Conservation (phyloP, 2,888 invertebrate species). For the Drosophila mimica region DNA sequence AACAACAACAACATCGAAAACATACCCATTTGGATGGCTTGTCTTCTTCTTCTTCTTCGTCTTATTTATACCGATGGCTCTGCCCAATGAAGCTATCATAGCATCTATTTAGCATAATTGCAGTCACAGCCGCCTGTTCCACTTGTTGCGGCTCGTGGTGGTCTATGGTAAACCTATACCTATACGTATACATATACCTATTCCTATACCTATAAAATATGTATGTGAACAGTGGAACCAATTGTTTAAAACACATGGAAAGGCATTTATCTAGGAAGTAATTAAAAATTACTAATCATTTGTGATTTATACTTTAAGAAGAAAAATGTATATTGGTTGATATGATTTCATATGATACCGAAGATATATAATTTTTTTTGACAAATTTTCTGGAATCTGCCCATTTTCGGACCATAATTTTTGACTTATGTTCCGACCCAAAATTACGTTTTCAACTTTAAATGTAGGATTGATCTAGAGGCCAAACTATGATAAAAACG, state of each 20-base stretch:
- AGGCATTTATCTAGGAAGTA: no score
- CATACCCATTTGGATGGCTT: constrained; percentile 58
- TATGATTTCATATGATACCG: no score
- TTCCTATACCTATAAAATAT: not conserved
- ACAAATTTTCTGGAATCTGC: no score
- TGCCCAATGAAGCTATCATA: constrained; percentile 70
- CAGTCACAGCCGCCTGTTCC: constrained; percentile 40
- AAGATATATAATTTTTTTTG: no score
- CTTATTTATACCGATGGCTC: constrained; percentile 69
- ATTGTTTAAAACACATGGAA: not conserved
- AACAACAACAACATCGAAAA: constrained; percentile 53
- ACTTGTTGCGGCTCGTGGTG: constrained; percentile 30
- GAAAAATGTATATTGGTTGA: no score
- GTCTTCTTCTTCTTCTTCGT: constrained; percentile 65
- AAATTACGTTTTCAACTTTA: no score
- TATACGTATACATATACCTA: not conserved
- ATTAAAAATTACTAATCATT: not conserved
- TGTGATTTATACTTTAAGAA: no score
- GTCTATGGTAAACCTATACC: constrained; percentile 33
- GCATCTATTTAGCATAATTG: constrained; percentile 78
- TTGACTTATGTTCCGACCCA: no score
- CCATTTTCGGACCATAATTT: no score
- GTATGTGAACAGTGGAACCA: constrained; percentile 34
- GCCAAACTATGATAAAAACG: no score
- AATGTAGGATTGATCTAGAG: no score